Base-by-base conservation (phyloP, 2,797 vertebrate genomes). In the Myotis pilosus region DNA sequence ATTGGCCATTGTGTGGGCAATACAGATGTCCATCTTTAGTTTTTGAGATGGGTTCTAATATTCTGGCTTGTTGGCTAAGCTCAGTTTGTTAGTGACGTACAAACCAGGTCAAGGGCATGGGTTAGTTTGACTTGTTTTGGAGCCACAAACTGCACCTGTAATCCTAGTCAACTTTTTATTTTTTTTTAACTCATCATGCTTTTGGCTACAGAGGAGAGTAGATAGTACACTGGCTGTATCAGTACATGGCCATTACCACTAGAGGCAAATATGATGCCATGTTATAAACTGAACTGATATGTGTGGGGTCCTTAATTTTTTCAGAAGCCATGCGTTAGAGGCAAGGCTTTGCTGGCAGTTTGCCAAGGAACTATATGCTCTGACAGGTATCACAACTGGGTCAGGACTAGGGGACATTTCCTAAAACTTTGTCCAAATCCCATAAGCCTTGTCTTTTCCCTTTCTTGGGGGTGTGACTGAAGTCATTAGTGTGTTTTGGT, bases 61-160 rank as follows among this genome's bases (percentile, higher is more conserved):
- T 92, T 84, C n/a, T 68, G 91, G 62, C 68, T 79, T 82, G 17
- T 72, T 92, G 41, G 71, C 66, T 87, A 69, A 60, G 49, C 66
- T 92, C 80, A 44, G 33, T 91, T 92, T 80, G 8, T 89, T 82
- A 78, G 60, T 93, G 55, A 94, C 5, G 0, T 62, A 53, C 60
- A 87, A 89, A 93, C 23, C 51, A 94, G 93, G 51, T 92, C 84
- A 95, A 94, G 68, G 51, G 30, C 60, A 33, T 91, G 22, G n/a
- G 36, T 66, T 90, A 80, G 60, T 80, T 95, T 72, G 69, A 79
- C 71, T 95, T 95, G 41, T 51, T 93, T 96, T 93, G 66, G 38
- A 97, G 78, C 51, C 71, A 82, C 66, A 89, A 75, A 75, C 53
- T 85, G 8, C 3, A 55, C n/a, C 41, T 84, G 28, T 87, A 81